A percentile compares a stretch with the other conserved stretches of the same genome.
Conservation (phyloP, 64 coral and sea anemone genomes). For the Porites australiensis region DNA sequence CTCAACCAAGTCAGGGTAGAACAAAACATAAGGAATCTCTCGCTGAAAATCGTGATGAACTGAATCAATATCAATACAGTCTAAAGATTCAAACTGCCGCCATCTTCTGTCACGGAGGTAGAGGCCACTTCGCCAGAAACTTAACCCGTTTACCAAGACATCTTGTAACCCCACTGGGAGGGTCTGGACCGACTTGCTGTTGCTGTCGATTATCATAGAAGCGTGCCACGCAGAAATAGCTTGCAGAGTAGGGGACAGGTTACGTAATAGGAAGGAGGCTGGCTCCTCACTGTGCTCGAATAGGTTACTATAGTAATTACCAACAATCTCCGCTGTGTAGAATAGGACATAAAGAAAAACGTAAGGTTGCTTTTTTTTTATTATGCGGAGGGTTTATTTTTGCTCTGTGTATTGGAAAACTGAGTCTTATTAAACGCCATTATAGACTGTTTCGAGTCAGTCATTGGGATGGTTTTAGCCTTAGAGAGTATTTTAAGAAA, state of each 20-base stretch:
- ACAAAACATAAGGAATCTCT: conserved; percentile 68
- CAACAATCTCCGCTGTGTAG: conserved; percentile 65
- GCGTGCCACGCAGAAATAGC: conserved; percentile 66
- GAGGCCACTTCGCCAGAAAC: conserved; percentile 80
- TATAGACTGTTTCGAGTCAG: too few species aligned
- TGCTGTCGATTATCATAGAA: conserved; percentile 60
- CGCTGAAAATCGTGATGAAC: conserved; percentile 83
- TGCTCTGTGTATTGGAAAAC: too few species aligned
- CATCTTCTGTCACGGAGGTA: conserved; percentile 69
- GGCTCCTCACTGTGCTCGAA: conserved; percentile 83
- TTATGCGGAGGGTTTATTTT: too few species aligned
- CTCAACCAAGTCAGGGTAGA: conserved; percentile 78
- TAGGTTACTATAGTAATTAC: conserved; percentile 81
- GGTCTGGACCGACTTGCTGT: background rate
- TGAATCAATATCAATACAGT: conserved; percentile 81
- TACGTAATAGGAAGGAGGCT: conserved; percentile 47
- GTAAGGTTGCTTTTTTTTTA: too few species aligned
- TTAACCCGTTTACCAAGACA: conserved; percentile 75
- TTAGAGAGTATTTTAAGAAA: too few species aligned
- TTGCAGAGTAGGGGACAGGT: conserved; percentile 47
- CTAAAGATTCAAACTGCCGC: conserved; percentile 78
- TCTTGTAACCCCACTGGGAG: conserved; percentile 71
- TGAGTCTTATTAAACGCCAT: too few species aligned
- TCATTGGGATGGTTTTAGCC: too few species aligned
- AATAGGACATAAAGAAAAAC: background rate